phyloP scores from a whole-genome alignment of 2,888 invertebrate species.

The Dicranocentrus wangi region DNA sequence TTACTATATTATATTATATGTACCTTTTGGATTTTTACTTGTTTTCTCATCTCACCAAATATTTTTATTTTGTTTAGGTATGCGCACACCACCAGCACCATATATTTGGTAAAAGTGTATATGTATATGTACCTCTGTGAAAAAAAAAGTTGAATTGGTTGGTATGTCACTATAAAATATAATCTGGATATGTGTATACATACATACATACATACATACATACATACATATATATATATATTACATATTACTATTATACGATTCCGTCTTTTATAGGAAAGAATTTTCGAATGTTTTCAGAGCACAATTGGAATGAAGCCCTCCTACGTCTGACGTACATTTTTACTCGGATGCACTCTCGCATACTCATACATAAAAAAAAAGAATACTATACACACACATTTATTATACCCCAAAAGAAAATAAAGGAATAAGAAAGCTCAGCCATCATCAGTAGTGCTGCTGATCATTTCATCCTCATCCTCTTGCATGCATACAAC shows the following conservation, averaged over 20 bases:
- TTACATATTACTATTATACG: too few relatives aligned
- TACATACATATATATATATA: slow-evolving; percentile 11
- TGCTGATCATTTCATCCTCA: too few relatives aligned
- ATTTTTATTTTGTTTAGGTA: too few relatives aligned
- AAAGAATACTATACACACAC: slow-evolving; percentile 4
- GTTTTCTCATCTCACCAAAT: too few relatives aligned
- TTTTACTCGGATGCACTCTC: slow-evolving; percentile 21
- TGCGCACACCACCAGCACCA: neutral
- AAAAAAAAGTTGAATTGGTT: slow-evolving; percentile 16
- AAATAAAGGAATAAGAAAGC: too few relatives aligned
- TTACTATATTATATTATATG: too few relatives aligned
- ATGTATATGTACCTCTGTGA: too few relatives aligned
- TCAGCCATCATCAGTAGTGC: too few relatives aligned
- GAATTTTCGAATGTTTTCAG: slow-evolving; percentile 12
- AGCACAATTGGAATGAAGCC: slow-evolving; percentile 41
- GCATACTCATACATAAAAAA: slow-evolving; percentile 15
- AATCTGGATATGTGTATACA: slow-evolving; percentile 17
- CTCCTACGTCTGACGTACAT: slow-evolving; percentile 53
- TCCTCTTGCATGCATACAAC: slow-evolving; percentile 8
- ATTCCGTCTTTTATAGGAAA: neutral
- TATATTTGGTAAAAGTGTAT: too few relatives aligned
- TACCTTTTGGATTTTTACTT: too few relatives aligned
- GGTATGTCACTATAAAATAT: slow-evolving; percentile 62
- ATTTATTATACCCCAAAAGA: too few relatives aligned
- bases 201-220: neutral